Evolutionary conservation across 30 jellyfish, hydroid and myxozoan genomes (phyloP).

Genomic region (Pelagia noctiluca): DNA sequence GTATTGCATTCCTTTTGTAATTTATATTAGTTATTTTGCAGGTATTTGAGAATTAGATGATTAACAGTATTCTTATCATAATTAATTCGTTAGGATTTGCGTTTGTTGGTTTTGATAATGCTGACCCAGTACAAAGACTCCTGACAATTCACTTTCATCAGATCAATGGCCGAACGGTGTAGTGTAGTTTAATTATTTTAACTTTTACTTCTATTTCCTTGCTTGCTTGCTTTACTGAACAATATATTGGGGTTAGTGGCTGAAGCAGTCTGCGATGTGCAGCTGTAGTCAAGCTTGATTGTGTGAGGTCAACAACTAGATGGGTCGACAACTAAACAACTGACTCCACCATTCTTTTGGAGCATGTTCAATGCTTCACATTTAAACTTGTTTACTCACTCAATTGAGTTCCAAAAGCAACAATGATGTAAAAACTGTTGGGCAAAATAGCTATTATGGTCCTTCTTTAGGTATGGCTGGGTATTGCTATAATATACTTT

Average conservation of each 20-base stretch:
- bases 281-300: too few relatives aligned
- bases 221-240: neutral
- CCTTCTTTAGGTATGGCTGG: too few relatives aligned
- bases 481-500: too few relatives aligned
- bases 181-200: constrained; percentile 73
- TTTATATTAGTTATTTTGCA: neutral
- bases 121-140: constrained; percentile 79
- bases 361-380: too few relatives aligned
- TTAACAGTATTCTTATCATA: constrained; percentile 55
- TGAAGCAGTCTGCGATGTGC: too few relatives aligned
- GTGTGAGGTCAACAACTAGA: too few relatives aligned
- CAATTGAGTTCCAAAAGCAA: too few relatives aligned
- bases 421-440: too few relatives aligned
- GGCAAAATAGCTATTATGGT: too few relatives aligned
- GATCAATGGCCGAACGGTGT: constrained; percentile 88
- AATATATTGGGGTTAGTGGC: neutral
- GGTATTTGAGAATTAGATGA: constrained; percentile 1
- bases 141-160: constrained; percentile 79
- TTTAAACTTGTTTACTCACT: too few relatives aligned
- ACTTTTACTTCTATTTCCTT: constrained; percentile 20
- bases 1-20: neutral
- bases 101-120: constrained; percentile 85
- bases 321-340: too few relatives aligned
- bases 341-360: too few relatives aligned
- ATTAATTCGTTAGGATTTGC: constrained; percentile 90